Conservation (phyloP, 1,140 invertebrate genomes). For the Liolophura sinensis region DNA sequence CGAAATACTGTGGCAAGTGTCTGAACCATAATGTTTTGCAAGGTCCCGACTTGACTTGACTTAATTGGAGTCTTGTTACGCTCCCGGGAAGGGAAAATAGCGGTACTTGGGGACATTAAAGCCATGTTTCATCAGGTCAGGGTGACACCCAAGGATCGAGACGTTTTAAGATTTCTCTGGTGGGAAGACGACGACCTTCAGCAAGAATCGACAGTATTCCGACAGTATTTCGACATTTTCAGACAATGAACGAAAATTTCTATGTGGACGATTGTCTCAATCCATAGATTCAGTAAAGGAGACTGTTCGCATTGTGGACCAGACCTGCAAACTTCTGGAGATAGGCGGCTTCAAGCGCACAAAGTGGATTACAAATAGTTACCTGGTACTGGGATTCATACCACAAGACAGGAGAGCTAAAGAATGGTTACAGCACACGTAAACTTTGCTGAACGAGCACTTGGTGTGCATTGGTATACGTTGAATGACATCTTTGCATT, state of each 20-base stretch:
- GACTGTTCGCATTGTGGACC: slow-evolving; percentile 8
- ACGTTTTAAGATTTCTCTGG: slow-evolving; percentile 22
- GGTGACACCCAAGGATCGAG: slow-evolving; percentile 13
- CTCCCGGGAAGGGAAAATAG: slow-evolving; percentile 19
- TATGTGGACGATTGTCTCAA: slow-evolving; percentile 26
- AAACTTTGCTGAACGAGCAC: slow-evolving; percentile 5
- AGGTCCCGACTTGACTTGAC: slow-evolving; percentile 30
- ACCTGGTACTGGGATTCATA: slow-evolving; percentile 3
- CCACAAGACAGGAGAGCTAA: neutral
- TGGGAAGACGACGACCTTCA: slow-evolving; percentile 7
- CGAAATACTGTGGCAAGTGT: slow-evolving; percentile 11
- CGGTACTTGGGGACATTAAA: slow-evolving; percentile 25
- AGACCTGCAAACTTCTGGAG: neutral
- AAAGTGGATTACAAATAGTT: slow-evolving; percentile 9
- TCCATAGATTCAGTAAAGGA: neutral
- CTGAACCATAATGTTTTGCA: slow-evolving; percentile 23
- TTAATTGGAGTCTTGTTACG: slow-evolving; percentile 19
- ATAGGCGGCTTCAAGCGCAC: slow-evolving; percentile 12
- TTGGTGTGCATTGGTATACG: slow-evolving; percentile 17
- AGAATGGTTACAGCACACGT: neutral
- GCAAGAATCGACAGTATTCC: slow-evolving; percentile 9
- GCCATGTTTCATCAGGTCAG: slow-evolving; percentile 25
- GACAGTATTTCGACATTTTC: slow-evolving; percentile 9
- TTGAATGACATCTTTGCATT: slow-evolving; percentile 21
- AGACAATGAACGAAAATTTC: slow-evolving; percentile 13